Evolutionary conservation across 1,140 invertebrate species (phyloP).

Genomic region (Lutraria rhynchaena): DNA sequence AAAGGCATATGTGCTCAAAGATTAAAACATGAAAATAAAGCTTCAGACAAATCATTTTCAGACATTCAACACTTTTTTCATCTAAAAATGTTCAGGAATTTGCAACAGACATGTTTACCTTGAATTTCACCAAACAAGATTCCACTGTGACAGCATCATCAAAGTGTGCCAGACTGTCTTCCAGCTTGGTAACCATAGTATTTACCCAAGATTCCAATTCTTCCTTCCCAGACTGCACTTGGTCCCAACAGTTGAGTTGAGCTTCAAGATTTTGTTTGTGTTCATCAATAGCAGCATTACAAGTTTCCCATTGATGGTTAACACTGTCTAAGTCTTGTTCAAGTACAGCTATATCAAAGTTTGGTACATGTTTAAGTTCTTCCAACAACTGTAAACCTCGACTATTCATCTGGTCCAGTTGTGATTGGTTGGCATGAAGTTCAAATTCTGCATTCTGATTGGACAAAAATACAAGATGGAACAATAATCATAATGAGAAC

Average conservation of each 20-base stretch:
- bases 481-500: too few species aligned
- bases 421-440: conserved; percentile 76
- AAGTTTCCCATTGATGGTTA: conserved; percentile 88
- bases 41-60: too few species aligned
- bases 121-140: conserved; percentile 90
- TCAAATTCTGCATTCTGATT: conserved; percentile 81
- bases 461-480: too few species aligned
- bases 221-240: conserved; percentile 92
- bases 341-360: conserved; percentile 85
- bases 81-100: too few species aligned
- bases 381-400: conserved; percentile 78
- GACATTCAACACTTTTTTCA: too few species aligned
- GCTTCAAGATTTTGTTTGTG: conserved; percentile 89
- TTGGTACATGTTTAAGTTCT: conserved; percentile 85
- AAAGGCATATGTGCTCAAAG: too few species aligned
- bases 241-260: conserved; percentile 94
- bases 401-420: conserved; percentile 78
- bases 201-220: conserved; percentile 92
- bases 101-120: conserved; percentile 77
- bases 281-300: conserved; percentile 84
- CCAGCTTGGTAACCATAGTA: conserved; percentile 89
- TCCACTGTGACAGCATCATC: conserved; percentile 91
- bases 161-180: conserved; percentile 88
- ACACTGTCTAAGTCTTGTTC: conserved; percentile 78
- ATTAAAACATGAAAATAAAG: too few species aligned